phyloP scores from a whole-genome alignment of 2,888 invertebrate species.

The Diplazon laetatorius region DNA sequence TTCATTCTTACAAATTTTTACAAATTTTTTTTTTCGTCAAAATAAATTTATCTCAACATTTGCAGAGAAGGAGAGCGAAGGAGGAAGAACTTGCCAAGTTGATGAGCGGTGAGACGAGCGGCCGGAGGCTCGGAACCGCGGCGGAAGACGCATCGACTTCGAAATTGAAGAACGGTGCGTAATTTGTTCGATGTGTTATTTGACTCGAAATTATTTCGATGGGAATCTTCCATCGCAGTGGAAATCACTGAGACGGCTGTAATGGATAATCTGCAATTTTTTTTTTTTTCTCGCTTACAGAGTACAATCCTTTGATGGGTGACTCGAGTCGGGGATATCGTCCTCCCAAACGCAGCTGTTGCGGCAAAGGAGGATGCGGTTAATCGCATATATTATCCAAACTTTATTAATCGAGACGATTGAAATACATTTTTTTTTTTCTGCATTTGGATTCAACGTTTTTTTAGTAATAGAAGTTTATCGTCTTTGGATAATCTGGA shows the following conservation, averaged over 20 bases:
- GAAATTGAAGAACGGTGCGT: constrained; percentile 64
- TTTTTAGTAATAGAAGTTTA: constrained; percentile 26
- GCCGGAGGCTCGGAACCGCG: constrained; percentile 73
- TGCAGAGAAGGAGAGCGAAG: constrained; percentile 77
- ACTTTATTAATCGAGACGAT: background rate
- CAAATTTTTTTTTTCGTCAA: no score
- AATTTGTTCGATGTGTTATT: constrained; percentile 26
- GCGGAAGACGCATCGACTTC: constrained; percentile 61
- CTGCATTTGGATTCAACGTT: constrained; percentile 9
- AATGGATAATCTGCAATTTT: constrained; percentile 15
- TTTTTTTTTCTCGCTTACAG: constrained; percentile 72
- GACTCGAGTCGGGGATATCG: constrained; percentile 75
- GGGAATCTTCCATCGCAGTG: background rate
- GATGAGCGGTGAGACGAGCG: constrained; percentile 76
- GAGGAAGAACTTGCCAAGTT: constrained; percentile 75
- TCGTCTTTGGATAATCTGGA: constrained; percentile 11
- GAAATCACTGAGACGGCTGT: background rate
- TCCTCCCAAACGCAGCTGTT: constrained; percentile 79
- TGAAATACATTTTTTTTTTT: constrained; percentile 11
- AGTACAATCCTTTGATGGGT: constrained; percentile 81
- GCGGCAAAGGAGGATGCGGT: constrained; percentile 79
- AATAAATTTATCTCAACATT: background rate
- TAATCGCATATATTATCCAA: constrained; percentile 68
- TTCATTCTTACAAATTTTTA: background rate
- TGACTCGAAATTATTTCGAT: background rate